Evolutionary conservation across 1,140 invertebrate genomes (phyloP).

Genomic region (Lepidotrigona ventralis): DNA sequence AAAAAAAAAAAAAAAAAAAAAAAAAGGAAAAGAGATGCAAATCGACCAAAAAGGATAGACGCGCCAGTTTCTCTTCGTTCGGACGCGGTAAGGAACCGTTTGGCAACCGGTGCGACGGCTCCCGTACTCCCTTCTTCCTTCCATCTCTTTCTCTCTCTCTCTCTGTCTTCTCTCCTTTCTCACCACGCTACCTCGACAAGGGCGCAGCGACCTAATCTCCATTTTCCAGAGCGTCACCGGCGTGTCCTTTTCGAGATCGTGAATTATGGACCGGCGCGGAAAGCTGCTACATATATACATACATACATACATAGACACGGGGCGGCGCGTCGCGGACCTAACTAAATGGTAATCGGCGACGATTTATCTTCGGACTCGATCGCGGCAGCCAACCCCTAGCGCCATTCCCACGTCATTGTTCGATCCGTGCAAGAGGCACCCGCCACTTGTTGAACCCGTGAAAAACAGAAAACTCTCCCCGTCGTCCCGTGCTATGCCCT

Average conservation of each 20-base stretch:
- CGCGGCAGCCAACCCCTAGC: slow-evolving; percentile 6
- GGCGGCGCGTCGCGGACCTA: slow-evolving; percentile 38
- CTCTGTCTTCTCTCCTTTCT: no score
- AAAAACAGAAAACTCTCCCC: slow-evolving; percentile 44
- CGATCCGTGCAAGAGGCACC: slow-evolving; percentile 59
- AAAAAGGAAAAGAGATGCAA: slow-evolving; percentile 21
- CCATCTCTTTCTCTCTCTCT: neutral
- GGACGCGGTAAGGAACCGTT: slow-evolving; percentile 4
- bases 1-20: neutral
- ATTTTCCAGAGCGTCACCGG: slow-evolving; percentile 54
- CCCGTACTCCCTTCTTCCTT: neutral
- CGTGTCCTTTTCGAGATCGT: slow-evolving; percentile 55
- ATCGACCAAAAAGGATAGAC: slow-evolving; percentile 8
- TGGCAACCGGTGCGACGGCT: neutral
- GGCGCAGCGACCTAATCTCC: slow-evolving; percentile 55
- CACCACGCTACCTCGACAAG: slow-evolving; percentile 4
- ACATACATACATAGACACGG: no score
- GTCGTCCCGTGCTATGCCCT: no score
- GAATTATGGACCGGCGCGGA: slow-evolving; percentile 63
- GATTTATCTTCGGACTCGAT: slow-evolving; percentile 63
- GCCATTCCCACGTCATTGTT: slow-evolving; percentile 49
- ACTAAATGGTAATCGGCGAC: slow-evolving; percentile 65
- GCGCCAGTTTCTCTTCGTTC: slow-evolving; percentile 17
- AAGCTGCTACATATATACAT: slow-evolving; percentile 46
- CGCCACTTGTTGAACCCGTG: slow-evolving; percentile 60